Evolutionary conservation across 2,113 vertebrate genomes (phyloP).

Genomic region (Burhinus bistriatus): DNA sequence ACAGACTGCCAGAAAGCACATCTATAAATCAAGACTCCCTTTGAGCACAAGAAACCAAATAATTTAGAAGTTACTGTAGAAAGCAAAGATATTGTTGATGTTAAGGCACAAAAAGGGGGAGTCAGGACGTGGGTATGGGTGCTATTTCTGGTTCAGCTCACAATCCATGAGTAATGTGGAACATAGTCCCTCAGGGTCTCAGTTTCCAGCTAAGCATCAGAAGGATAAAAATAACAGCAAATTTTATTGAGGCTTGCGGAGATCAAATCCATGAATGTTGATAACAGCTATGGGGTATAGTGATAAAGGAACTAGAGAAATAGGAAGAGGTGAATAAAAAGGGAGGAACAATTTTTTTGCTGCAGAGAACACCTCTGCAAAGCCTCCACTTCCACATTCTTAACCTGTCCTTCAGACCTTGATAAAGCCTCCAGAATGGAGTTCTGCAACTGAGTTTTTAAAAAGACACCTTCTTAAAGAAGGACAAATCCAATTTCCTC

Average conservation of each 20-base stretch:
- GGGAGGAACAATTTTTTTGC: neutral
- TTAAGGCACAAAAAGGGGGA: neutral
- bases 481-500: neutral
- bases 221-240: neutral
- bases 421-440: neutral
- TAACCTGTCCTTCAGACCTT: neutral
- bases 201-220: neutral
- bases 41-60: neutral
- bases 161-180: neutral
- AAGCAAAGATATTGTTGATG: neutral
- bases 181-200: neutral
- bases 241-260: neutral
- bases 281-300: neutral
- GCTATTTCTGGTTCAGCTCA: neutral
- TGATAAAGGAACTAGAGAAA: neutral
- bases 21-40: conserved; percentile 15
- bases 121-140: fast-evolving
- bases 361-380: neutral
- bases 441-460: neutral
- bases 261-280: neutral
- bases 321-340: neutral
- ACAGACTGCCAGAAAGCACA: neutral
- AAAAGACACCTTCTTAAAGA: neutral
- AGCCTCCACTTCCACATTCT: neutral
- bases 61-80: neutral